Conservation (phyloP, 2,113 vertebrate genomes). For the Protomyctophum bolini region DNA sequence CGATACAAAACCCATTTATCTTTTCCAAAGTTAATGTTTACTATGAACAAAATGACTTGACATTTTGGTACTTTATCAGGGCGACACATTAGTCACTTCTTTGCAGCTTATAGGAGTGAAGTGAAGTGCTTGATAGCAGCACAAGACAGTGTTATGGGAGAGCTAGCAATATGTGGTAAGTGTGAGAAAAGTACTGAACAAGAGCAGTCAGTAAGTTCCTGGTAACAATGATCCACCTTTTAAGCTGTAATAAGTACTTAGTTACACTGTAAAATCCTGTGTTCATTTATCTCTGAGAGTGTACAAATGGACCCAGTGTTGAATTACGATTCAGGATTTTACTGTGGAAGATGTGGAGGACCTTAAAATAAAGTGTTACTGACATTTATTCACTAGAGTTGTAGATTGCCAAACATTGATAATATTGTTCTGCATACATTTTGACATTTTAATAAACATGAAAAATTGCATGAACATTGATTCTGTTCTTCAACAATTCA, state of each 20-base stretch:
- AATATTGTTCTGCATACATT: constrained; percentile 53
- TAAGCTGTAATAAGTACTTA: constrained; percentile 30
- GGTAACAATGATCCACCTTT: neutral
- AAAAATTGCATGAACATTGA: constrained; percentile 66
- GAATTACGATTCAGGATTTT: too few species aligned
- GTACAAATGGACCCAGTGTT: too few species aligned
- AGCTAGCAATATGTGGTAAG: constrained; percentile 30
- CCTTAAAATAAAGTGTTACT: constrained; percentile 46
- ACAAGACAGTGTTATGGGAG: constrained; percentile 1
- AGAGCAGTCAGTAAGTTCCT: neutral
- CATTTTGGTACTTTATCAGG: constrained; percentile 28
- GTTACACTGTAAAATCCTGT: neutral
- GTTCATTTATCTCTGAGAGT: too few species aligned
- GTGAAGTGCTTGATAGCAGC: neutral
- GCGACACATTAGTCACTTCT: constrained; percentile 26
- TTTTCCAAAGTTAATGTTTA: constrained; percentile 51
- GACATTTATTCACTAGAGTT: constrained; percentile 53
- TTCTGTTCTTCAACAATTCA: constrained; percentile 30
- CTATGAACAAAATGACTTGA: constrained; percentile 49
- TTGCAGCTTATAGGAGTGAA: constrained; percentile 35
- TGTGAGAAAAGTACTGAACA: constrained; percentile 23
- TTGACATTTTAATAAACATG: constrained; percentile 73
- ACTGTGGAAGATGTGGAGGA: too few species aligned
- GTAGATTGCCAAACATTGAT: constrained; percentile 71
- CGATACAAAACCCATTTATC: constrained; percentile 25